Evolutionary conservation across 1,140 invertebrate genomes (phyloP).

Genomic region (Monomorium pharaonis): DNA sequence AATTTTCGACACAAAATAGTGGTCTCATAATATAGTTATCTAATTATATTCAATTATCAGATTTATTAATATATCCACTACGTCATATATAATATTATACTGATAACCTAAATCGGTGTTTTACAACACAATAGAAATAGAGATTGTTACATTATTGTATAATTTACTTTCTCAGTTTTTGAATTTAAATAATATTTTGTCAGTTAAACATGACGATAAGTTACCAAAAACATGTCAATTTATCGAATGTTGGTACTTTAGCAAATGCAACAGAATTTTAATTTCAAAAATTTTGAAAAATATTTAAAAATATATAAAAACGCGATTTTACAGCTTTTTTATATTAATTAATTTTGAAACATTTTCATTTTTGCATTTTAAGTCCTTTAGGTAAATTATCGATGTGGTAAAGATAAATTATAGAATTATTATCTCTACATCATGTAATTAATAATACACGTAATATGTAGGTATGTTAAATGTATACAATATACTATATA

Average conservation of each 20-base stretch:
- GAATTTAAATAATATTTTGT: neutral
- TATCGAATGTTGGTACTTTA: constrained; percentile 2
- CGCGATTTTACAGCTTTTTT: neutral
- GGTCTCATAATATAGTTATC: neutral
- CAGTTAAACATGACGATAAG: neutral
- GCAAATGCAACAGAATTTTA: neutral
- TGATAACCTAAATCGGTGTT: neutral
- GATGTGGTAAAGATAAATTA: neutral
- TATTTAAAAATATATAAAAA: neutral
- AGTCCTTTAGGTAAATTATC: constrained; percentile 9
- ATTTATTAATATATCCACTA: neutral
- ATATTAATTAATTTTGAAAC: neutral
- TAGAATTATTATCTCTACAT: neutral
- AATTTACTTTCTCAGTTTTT: neutral
- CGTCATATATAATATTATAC: neutral
- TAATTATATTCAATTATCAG: neutral
- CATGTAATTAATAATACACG: neutral
- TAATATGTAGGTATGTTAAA: neutral
- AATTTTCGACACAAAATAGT: too few species aligned
- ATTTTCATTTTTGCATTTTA: neutral
- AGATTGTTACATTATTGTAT: neutral
- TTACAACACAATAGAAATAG: neutral
- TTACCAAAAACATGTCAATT: neutral
- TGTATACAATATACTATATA: neutral
- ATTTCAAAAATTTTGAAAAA: neutral